Conservation (phyloP, 2,888 invertebrate genomes). For the Spatulosminthurus flaviceps region DNA sequence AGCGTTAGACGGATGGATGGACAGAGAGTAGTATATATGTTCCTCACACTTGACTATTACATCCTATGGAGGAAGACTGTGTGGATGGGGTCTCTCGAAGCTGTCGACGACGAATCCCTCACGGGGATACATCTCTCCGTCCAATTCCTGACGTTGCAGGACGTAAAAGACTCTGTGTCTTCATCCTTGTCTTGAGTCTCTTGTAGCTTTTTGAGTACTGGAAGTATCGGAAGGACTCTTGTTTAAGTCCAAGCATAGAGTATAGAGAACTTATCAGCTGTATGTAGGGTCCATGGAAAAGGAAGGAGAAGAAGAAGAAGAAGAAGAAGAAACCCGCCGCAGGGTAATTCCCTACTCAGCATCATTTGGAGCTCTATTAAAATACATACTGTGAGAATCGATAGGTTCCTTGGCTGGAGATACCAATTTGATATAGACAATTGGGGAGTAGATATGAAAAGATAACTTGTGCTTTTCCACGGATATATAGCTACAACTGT, state of each 20-base stretch:
- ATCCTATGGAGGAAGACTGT: no score
- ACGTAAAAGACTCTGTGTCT: background rate
- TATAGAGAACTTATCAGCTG: no score
- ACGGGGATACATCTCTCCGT: constrained; percentile 22
- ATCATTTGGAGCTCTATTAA: constrained; percentile 18
- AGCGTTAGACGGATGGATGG: constrained; percentile 22
- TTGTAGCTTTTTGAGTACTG: no score
- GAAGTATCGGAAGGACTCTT: no score
- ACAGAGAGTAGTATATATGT: background rate
- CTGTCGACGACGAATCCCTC: constrained; percentile 24
- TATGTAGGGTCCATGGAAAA: background rate
- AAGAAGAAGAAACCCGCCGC: constrained; percentile 30
- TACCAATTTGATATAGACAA: no score
- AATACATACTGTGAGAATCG: background rate
- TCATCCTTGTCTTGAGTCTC: no score
- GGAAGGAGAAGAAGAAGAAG: no score
- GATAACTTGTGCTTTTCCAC: no score
- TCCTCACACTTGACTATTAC: background rate
- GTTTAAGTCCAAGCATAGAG: no score
- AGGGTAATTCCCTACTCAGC: constrained; percentile 57
- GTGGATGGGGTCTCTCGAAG: background rate
- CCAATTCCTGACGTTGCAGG: background rate
- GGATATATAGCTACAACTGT: no score
- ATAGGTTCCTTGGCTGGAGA: background rate
- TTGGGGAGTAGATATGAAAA: no score